Evolutionary conservation across 1,140 invertebrate species (phyloP), one percentile per base, ranked within the genome.

Genomic region (Idris sp.): DNA sequence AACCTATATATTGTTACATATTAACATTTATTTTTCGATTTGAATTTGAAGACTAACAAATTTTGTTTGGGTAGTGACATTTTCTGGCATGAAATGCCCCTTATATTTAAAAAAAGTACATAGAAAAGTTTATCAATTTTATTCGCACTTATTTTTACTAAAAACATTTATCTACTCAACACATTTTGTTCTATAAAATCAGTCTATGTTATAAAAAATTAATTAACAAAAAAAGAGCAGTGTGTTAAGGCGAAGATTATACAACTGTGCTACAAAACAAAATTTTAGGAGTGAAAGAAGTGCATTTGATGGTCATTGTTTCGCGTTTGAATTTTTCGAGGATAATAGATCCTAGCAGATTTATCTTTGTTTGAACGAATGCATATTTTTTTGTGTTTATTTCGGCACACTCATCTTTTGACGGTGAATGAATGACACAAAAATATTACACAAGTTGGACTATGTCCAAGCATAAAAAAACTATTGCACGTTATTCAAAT

Each of bases 381-480:
- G 64, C 56, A 68, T 56, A 67, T 74, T 64, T 68, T 74, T 68
- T 74, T 11, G 8, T 10, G 11, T 4, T 59, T 51, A 46, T n/a
- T 58, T 10, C 36, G 41, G 22, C 43, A 46, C 53, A 51, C 48
- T 30, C 41, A 46, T 46, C 65, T 72, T 64, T 72, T 74, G 51
- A 67, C 44, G 35, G 15, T n/a, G 46, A 19, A 58, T 76, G 71
- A 76, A 69, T 74, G 49, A 75, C 76, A 78, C 74, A 71, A 67
- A 61, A 75, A 79, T 74, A 74, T 80, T 77, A 73, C 75, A 67
- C 53, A 64, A 79, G 62, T 79, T 80, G 79, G 79, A 71, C 26
- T 16, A 9, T 16, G 31, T 61, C 79, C 79, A 80, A 73, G 31
- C 46, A 31, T n/a, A 75, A 77, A 64, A 44, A 65, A 65, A 76